Evolutionary conservation across 2,113 vertebrate species (phyloP).

Genomic region (Pelecanoides urinatrix): DNA sequence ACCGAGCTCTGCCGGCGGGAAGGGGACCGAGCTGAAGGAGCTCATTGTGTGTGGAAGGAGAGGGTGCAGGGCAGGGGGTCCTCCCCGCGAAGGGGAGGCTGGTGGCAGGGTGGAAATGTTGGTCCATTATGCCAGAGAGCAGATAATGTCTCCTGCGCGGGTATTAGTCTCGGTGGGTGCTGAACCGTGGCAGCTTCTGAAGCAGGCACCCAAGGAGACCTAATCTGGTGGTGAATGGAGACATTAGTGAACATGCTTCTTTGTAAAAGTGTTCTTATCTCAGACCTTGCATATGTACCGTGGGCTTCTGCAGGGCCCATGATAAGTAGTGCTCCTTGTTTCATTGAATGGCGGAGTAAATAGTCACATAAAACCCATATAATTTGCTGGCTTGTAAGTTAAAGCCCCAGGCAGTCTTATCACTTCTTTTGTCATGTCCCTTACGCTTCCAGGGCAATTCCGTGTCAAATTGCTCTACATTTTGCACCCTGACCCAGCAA

Average conservation of each 20-base stretch:
- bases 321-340: conserved; percentile 38
- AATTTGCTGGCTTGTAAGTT: conserved; percentile 66
- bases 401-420: conserved; percentile 66
- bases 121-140: conserved; percentile 7
- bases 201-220: conserved; percentile 24
- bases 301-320: conserved; percentile 1
- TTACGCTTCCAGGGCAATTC: conserved; percentile 53
- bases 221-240: conserved; percentile 44
- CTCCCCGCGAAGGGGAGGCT: background rate
- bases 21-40: background rate
- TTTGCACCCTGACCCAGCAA: background rate
- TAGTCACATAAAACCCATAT: conserved; percentile 65
- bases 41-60: background rate
- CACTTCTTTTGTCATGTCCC: conserved; percentile 57
- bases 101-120: background rate
- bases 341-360: conserved; percentile 54
- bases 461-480: conserved; percentile 51
- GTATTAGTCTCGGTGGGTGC: conserved; percentile 21
- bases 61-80: background rate
- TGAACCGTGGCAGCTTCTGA: background rate
- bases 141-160: conserved; percentile 35
- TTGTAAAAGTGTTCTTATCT: conserved; percentile 36
- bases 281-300: conserved; percentile 24
- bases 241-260: conserved; percentile 28
- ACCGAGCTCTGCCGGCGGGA: background rate